A percentile compares a stretch with the other conserved stretches of the same genome.
These are phyloP conservation scores for Drosophila littoralis DNA, from an alignment of 1,140 invertebrate species.

Conservation along the genomic window DNA sequence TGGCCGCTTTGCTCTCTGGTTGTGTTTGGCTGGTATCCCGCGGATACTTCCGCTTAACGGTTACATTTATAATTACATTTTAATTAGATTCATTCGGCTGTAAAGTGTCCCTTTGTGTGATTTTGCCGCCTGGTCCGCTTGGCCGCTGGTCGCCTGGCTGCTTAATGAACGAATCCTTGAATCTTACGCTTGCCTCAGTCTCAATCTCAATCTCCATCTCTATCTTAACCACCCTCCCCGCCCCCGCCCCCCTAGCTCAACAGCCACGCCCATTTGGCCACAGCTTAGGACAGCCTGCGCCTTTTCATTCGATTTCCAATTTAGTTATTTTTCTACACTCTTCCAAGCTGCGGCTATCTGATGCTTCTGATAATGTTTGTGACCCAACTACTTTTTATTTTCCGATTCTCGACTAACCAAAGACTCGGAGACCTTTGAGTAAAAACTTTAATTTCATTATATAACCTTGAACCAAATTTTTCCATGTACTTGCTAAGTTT, in stretches of 20 bases:
- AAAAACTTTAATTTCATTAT: no score
- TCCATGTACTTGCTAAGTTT: no score
- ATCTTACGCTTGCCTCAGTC: conserved; percentile 21
- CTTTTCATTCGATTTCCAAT: conserved; percentile 77
- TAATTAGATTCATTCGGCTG: conserved; percentile 84
- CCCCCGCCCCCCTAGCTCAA: neutral
- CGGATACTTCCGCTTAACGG: conserved; percentile 84
- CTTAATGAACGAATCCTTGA: conserved; percentile 75
- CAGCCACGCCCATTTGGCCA: conserved; percentile 30
- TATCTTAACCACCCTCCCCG: neutral
- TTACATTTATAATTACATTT: conserved; percentile 84
- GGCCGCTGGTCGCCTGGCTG: conserved; percentile 32
- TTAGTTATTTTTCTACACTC: conserved; percentile 40
- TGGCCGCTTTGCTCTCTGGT: conserved; percentile 26
- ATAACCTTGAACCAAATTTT: no score
- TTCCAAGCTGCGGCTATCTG: neutral
- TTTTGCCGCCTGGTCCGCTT: conserved; percentile 45
- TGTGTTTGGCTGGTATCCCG: conserved; percentile 74
- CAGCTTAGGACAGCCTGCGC: conserved; percentile 41
- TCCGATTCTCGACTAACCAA: no score
- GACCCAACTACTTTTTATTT: neutral
- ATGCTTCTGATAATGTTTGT: neutral
- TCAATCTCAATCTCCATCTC: conserved; percentile 37
- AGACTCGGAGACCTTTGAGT: no score
- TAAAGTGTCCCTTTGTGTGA: conserved; percentile 84